Base-by-base conservation (phyloP, 2,888 invertebrate species). In the Folsomia candida region DNA sequence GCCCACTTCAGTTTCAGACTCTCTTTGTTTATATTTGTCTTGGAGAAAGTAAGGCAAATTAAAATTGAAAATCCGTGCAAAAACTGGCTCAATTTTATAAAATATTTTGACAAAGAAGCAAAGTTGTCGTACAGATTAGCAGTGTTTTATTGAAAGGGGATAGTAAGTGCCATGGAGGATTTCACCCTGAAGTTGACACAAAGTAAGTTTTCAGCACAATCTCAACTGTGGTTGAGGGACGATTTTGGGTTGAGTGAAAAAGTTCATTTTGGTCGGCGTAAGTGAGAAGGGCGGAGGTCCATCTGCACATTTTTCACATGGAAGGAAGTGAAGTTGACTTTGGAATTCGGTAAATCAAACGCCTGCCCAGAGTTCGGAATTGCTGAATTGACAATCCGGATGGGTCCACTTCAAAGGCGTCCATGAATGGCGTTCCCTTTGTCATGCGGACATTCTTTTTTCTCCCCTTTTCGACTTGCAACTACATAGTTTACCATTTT, bases 311-410 rank as follows among this genome's bases (percentile, higher is more conserved):
- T 37, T 37, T 37, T 37, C 4, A 14, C 4, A 37, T 9, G 14
- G 14, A 37, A 37, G 37, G 37, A 37, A 37, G 37, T 37, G 37
- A 37, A 4, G 37, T 37, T 37, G 37, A 37, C 37, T 37, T 37
- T 37, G 37, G 37, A 37, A 37, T 37, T 54, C 54, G n/a, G 20
- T 54, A 54, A 54, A 54, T 54, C 54, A 54, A 54, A 37, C 37
- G 37, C 37, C 37, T 37, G 37, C 37, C 4, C 37, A 37, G 54
- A 54, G 4, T n/a, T 3, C 6, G 51, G 65, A 65, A 51, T 26
- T 54, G 65, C 65, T 65, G 65, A 65, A 65, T 65, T 65, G 65
- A 65, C 65, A 65, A 57, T 65, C 26, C 57, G 51, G 54, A 54
- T 20, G 22, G 54, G 54, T 20, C 54, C 37, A 37, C 37, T 37